Base-by-base conservation (phyloP, 2,888 invertebrate genomes). In the Eurytoma californica region DNA sequence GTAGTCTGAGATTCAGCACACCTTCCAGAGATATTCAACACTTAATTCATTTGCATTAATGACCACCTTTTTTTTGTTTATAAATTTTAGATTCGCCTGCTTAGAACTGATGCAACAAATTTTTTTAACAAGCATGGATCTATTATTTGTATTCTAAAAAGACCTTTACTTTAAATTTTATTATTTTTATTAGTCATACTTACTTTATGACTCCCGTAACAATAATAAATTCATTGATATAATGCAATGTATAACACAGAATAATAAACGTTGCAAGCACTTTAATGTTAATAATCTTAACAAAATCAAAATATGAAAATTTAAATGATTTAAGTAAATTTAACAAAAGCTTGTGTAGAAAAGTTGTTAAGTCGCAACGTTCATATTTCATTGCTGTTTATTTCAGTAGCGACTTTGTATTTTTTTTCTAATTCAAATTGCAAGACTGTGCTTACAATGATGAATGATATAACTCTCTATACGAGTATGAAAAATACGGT, bases 401-500 rank as follows among this genome's bases (percentile, higher is more conserved):
- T 61, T 70, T 63, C 53, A 75, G 61, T 80, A 73, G 73, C 65
- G 69, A 73, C 61, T 76, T 65, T 13, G 69, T 69, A 77, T 80
- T 73, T 58, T 58, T 77, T 66, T 9, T 24, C 39, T 24, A 14
- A 61, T 67, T 72, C 39, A 58, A 79, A 79, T 80, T 80, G 77
- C 80, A 77, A 72, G 53, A 70, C 65, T 30, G 39, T 61, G 63
- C 18, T 77, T 60, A 2, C 55, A 57, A 28, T 49, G 66, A 67
- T 73, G n/a, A 57, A 28, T 49, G 66, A 67, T 73, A 20, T 49
- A 20, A 66, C 68, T 39, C 65, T 47, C 63, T 80, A 77, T 65
- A 39, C 72, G 77, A 77, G 69, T 58, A 73, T 80, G 53, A 80
- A 80, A 80, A 77, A 77, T 80, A 69, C 72, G 63, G 60, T 30